Conservation (phyloP, 1,140 invertebrate species). For the Drosophila novamexicana region DNA sequence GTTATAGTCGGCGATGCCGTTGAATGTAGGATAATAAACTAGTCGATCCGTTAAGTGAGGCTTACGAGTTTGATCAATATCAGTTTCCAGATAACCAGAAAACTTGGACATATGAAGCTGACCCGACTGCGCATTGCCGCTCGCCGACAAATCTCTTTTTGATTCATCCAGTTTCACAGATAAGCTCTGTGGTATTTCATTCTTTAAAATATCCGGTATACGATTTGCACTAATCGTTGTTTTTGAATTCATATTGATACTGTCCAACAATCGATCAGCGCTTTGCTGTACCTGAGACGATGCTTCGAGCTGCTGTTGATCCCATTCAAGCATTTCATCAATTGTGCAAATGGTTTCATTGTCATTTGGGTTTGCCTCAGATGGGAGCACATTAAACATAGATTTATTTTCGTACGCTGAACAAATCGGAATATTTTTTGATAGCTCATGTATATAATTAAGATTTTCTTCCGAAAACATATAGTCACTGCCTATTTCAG, state of each 20-base stretch:
- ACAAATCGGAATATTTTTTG: constrained; percentile 82
- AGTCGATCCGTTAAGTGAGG: constrained; percentile 67
- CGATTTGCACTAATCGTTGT: constrained; percentile 4
- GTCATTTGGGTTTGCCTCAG: constrained; percentile 7
- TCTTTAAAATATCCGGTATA: constrained; percentile 68
- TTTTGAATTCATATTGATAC: background rate
- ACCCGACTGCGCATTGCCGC: too few species aligned
- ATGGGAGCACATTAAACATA: constrained; percentile 59
- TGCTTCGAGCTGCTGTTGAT: constrained; percentile 31
- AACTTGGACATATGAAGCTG: background rate
- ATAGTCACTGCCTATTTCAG: constrained; percentile 28
- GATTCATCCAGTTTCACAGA: background rate
- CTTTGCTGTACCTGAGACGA: background rate
- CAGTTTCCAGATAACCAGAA: constrained; percentile 29
- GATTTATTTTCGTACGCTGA: constrained; percentile 83
- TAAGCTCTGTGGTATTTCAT: constrained; percentile 16
- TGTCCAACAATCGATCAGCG: background rate
- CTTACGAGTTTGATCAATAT: constrained; percentile 46
- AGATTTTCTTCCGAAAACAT: constrained; percentile 76
- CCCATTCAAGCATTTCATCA: constrained; percentile 65
- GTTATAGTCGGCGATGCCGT: constrained; percentile 60
- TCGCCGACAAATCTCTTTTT: background rate
- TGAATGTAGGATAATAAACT: constrained; percentile 76
- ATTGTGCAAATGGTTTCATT: constrained; percentile 35
- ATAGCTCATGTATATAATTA: constrained; percentile 81